Evolutionary conservation across 1,140 invertebrate species (phyloP).

Genomic region (Lucilia cuprina): DNA sequence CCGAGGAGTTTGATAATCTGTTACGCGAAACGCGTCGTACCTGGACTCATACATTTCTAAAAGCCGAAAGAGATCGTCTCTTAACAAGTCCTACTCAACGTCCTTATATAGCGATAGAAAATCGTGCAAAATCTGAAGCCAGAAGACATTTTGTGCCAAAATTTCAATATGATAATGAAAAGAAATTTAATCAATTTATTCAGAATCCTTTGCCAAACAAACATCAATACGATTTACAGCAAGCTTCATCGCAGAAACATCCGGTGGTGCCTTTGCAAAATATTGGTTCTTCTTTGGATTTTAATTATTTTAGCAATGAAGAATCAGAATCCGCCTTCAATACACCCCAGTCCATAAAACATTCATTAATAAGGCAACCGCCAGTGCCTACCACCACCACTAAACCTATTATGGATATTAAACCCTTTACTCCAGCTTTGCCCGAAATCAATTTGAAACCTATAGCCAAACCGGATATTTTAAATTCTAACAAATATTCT

Average conservation of each 20-base stretch:
- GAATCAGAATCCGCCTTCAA: not conserved
- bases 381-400: not conserved
- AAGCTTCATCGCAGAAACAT: not conserved
- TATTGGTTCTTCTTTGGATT: slow-evolving; percentile 35
- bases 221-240: not conserved
- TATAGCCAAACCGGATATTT: not conserved
- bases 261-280: slow-evolving; percentile 5
- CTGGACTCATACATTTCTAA: slow-evolving; percentile 51
- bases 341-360: not conserved
- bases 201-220: not conserved
- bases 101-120: not conserved
- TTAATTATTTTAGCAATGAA: slow-evolving; percentile 29
- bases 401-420: not conserved
- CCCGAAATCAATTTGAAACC: slow-evolving; percentile 29
- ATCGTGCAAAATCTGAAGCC: not conserved
- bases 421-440: not conserved
- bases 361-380: not conserved
- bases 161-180: slow-evolving; percentile 32
- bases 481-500: not conserved
- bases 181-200: slow-evolving; percentile 16
- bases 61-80: slow-evolving; percentile 37
- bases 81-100: not conserved
- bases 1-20: slow-evolving; percentile 57
- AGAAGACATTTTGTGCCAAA: slow-evolving; percentile 38
- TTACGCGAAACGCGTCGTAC: slow-evolving; percentile 49